Conservation (phyloP, 2,113 vertebrate species). For the Mesitornis unicolor region DNA sequence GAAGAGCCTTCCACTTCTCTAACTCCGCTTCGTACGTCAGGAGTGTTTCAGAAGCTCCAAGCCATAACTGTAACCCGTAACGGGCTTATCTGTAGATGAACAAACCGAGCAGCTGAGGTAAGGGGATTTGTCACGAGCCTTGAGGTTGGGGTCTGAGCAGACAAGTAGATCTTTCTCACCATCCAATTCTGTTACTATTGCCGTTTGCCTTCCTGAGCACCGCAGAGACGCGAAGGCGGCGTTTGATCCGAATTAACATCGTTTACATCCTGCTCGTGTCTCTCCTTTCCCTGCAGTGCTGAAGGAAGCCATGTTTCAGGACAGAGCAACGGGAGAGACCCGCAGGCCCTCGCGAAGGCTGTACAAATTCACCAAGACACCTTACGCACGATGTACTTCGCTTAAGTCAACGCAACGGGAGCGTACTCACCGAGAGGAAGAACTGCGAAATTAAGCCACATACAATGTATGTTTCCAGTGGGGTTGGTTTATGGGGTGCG, state of each 20-base stretch:
- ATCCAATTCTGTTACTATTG: background rate
- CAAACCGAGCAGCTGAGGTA: background rate
- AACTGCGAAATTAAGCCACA: constrained; percentile 69
- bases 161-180: background rate
- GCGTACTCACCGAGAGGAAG: constrained; percentile 60
- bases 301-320: constrained; percentile 99
- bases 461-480: constrained; percentile 80
- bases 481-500: constrained; percentile 72
- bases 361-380: constrained; percentile 99
- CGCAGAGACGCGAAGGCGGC: background rate
- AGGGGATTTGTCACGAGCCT: background rate
- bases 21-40: background rate
- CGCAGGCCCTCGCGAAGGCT: constrained; percentile 97
- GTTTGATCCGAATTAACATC: fast-evolving
- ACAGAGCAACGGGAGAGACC: constrained; percentile 97
- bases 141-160: background rate
- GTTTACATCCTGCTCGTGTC: background rate
- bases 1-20: background rate
- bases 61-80: background rate
- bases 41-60: background rate
- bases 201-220: fast-evolving
- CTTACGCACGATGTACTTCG: constrained; percentile 99
- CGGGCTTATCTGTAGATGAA: background rate
- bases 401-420: constrained; percentile 77
- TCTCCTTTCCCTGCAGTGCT: constrained; percentile 77